Base-by-base conservation (phyloP, 1,140 invertebrate species). In the Drosophila mauritiana region DNA sequence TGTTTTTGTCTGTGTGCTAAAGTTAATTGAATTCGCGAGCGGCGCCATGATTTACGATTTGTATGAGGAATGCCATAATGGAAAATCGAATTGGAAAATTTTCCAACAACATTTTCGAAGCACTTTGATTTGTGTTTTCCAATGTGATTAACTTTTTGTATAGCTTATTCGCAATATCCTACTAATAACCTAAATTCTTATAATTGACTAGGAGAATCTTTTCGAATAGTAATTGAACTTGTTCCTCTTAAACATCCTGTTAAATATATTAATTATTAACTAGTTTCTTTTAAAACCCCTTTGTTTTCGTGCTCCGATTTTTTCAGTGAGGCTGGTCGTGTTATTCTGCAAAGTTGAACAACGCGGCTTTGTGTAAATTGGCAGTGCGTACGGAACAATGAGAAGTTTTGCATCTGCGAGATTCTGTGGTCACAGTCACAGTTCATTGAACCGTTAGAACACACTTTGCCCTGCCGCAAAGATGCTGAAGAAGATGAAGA, bases 381-480 rank as follows among this genome's bases (percentile, higher is more conserved):
- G 78, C 78, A 72, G 64, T 75, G 78, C 78, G 77, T 76, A 64
- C 17, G 46, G 46, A 49, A 13, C 61, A 63, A 20, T 13, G 25
- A 17, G 27, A 51, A 31, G 27, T 17, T 31, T 46, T 34, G n/a
- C 58, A 78, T 58, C 76, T 67, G 59, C 52, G 62, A 67, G 77
- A 80, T 31, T 31, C 69, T 83, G 80, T 81, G 80, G 80, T 83
- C 80, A 83, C 80, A 83, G 80, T 83, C 80, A 83, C 80, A 83
- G 80, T 83, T 83, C 80, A 75, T 83, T 83, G 80, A 83, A 83
- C 80, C 80, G 53, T 73, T 78, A 62, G 75, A 83, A 78, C 78
- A 80, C 74, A 69, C 46, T 74, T 77, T 72, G 62, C 65, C 34
- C 45, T 45, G 61, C 57, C 37, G 46, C 7, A 34, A 20, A 25